Percentiles rank a stretch among this genome's conserved stretches.
These are phyloP conservation scores for Chascanopsetta lugubris DNA, from an alignment of 2,113 vertebrate genomes.

Conservation along the genomic window DNA sequence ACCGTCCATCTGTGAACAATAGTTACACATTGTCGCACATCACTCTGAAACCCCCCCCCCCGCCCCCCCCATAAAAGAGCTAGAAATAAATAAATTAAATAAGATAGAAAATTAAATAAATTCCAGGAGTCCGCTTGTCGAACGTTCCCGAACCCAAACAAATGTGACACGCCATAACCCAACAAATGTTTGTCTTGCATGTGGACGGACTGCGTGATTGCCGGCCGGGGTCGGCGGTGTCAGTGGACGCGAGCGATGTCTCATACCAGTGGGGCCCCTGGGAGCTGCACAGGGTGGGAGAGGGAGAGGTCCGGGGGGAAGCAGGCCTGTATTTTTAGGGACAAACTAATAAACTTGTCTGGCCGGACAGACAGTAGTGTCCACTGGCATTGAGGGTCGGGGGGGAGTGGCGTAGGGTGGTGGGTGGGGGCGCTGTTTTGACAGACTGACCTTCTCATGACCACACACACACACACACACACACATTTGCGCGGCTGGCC, in stretches of 20 bases:
- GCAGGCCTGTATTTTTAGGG: conserved; percentile 63
- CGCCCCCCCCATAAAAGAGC: no score
- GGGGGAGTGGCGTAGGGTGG: no score
- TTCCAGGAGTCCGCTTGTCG: conserved; percentile 4
- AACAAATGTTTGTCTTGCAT: conserved; percentile 64
- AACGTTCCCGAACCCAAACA: conserved; percentile 40
- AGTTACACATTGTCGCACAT: conserved; percentile 25
- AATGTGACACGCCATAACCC: conserved; percentile 31
- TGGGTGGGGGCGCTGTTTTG: no score
- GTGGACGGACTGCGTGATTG: conserved; percentile 31
- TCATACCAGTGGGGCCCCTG: conserved; percentile 69
- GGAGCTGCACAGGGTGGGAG: conserved; percentile 51
- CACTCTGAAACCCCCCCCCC: background rate
- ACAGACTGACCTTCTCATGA: conserved; percentile 53
- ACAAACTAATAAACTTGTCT: conserved; percentile 81
- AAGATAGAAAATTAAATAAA: conserved; percentile 18
- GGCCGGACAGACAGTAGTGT: conserved; percentile 68
- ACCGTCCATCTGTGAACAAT: conserved; percentile 30
- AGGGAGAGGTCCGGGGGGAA: conserved; percentile 44
- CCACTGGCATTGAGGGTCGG: conserved; percentile 37
- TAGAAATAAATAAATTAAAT: no score
- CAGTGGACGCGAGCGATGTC: conserved; percentile 42
- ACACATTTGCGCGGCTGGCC: background rate
- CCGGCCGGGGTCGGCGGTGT: conserved; percentile 21
- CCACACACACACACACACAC: conserved; percentile 13